These are phyloP conservation scores for Hemiscyllium ocellatum DNA, from an alignment of 2,113 vertebrate species.

Conservation along the genomic window DNA sequence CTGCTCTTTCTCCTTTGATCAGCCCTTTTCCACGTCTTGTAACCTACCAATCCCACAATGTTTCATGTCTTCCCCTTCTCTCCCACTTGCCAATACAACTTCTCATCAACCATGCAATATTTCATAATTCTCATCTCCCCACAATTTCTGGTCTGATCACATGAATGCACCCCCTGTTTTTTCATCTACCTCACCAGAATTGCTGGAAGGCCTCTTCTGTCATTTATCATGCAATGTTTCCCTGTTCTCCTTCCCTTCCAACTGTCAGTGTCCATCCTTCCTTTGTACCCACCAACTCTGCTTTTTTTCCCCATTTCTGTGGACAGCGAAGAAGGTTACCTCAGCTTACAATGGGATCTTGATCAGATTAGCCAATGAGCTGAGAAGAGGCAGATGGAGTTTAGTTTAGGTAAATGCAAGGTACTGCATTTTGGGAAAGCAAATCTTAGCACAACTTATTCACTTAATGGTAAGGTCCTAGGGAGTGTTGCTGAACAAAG, in stretches of 20 bases:
- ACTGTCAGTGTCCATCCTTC: background rate
- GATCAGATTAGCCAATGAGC: too few species aligned
- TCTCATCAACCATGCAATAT: background rate
- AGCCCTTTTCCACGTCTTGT: background rate
- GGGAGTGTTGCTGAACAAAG: too few species aligned
- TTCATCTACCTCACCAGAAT: background rate
- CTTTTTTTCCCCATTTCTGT: background rate
- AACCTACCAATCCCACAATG: background rate
- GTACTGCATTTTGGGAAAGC: too few species aligned
- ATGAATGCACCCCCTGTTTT: background rate
- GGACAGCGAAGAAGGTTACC: too few species aligned
- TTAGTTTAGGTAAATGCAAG: too few species aligned
- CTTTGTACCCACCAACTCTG: background rate
- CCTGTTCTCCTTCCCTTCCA: background rate
- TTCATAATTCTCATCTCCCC: background rate
- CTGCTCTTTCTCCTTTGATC: background rate
- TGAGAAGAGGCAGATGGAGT: too few species aligned
- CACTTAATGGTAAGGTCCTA: too few species aligned
- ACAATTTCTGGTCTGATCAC: background rate
- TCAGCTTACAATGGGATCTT: too few species aligned
- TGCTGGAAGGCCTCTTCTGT: background rate
- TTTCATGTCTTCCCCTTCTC: background rate
- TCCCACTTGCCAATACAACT: background rate
- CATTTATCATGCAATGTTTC: background rate
- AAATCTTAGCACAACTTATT: too few species aligned